These are phyloP conservation scores for Margarornis squamiger DNA, from an alignment of 2,797 vertebrate species.

Conservation along the genomic window DNA sequence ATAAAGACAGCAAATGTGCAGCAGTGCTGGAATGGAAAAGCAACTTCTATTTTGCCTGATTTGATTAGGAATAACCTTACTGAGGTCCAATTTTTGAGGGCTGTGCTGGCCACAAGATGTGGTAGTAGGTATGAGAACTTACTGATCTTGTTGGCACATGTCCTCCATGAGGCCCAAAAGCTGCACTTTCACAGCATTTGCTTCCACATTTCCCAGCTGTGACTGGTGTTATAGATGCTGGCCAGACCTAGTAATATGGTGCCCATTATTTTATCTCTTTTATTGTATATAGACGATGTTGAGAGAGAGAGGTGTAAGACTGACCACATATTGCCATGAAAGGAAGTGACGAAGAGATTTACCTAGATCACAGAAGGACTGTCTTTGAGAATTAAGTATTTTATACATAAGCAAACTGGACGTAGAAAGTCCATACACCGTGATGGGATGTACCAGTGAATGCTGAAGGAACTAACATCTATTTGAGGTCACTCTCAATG, in stretches of 20 bases:
- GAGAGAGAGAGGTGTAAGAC: background rate
- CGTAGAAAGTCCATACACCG: background rate
- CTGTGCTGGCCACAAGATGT: background rate
- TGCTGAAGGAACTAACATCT: background rate
- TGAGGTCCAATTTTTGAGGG: background rate
- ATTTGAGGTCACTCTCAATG: background rate
- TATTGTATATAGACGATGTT: background rate
- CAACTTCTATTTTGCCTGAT: background rate
- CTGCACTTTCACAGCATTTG: background rate
- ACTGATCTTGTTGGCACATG: background rate
- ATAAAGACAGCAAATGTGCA: background rate
- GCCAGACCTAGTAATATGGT: background rate
- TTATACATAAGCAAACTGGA: background rate
- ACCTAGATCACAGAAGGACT: background rate
- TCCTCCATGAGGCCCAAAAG: background rate
- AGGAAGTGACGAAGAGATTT: background rate
- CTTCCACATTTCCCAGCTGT: fast-evolving
- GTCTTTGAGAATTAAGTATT: background rate
- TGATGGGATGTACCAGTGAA: background rate
- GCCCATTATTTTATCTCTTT: fast-evolving
- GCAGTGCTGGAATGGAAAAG: background rate
- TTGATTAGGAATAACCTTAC: background rate
- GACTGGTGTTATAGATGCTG: background rate
- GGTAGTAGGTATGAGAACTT: background rate
- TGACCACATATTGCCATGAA: background rate